A percentile compares a stretch with the other conserved stretches of the same genome.
Evolutionary conservation across 2,888 invertebrate species (phyloP).

Genomic region (Dynastes hyllus): DNA sequence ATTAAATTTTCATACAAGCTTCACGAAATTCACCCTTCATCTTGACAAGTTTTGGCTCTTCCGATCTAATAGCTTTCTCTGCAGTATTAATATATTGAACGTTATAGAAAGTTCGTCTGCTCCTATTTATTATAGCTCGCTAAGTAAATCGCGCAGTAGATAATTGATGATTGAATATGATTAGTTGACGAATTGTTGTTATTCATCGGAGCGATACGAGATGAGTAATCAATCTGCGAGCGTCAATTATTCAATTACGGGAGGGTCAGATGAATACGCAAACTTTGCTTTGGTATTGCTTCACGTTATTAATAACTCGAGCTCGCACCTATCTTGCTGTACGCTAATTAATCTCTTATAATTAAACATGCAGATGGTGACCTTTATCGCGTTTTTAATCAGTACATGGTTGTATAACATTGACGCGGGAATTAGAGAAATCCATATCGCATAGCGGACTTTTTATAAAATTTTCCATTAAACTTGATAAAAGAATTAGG

Average conservation of each 20-base stretch:
- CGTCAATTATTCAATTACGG: conserved; percentile 40
- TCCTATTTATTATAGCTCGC: neutral
- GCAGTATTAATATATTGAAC: neutral
- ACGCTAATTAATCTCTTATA: too few relatives aligned
- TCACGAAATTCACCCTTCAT: too few relatives aligned
- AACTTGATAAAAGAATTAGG: too few relatives aligned
- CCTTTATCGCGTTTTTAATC: too few relatives aligned
- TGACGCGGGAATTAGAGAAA: too few relatives aligned
- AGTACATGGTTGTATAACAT: too few relatives aligned
- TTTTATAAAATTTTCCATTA: too few relatives aligned
- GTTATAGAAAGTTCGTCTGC: neutral
- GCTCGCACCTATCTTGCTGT: too few relatives aligned
- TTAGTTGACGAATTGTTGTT: conserved; percentile 33
- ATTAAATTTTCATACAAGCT: too few relatives aligned
- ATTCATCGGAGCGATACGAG: conserved; percentile 3
- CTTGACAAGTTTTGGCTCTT: too few relatives aligned
- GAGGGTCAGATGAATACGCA: conserved; percentile 21
- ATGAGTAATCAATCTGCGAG: conserved; percentile 29
- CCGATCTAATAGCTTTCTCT: neutral
- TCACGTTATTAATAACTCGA: conserved; percentile 15
- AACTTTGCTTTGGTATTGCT: conserved; percentile 8
- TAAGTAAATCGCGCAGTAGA: conserved; percentile 28
- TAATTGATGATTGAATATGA: conserved; percentile 39
- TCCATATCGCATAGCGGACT: too few relatives aligned
- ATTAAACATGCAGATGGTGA: too few relatives aligned